A percentile compares a stretch with the other conserved stretches of the same genome.
phyloP scores from a whole-genome alignment of 2,888 invertebrate species.

The Mechanitis mazaeus region DNA sequence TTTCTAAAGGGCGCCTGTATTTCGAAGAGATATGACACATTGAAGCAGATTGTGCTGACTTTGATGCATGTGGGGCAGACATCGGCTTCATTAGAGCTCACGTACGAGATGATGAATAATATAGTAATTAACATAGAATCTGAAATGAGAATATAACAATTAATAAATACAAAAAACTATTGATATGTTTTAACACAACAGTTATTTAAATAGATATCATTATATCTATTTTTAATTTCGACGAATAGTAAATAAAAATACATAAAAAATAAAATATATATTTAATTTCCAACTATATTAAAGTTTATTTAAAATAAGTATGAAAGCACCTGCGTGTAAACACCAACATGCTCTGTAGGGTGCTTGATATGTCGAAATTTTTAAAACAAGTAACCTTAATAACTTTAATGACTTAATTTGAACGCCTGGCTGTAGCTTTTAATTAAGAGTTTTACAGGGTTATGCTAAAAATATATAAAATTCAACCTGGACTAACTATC shows the following conservation, averaged over 20 bases:
- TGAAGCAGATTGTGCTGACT: slow-evolving; percentile 50
- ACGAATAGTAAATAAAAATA: neutral
- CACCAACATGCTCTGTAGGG: neutral
- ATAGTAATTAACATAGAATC: slow-evolving; percentile 39
- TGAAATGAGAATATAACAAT: neutral
- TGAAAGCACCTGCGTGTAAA: neutral
- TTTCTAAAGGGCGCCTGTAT: slow-evolving; percentile 55
- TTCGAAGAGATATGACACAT: slow-evolving; percentile 48
- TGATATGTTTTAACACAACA: neutral
- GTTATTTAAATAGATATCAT: too few species aligned
- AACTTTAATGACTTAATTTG: slow-evolving; percentile 3
- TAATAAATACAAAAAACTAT: neutral
- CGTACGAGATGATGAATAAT: slow-evolving; percentile 36
- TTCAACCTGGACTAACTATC: neutral
- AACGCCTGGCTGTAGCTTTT: slow-evolving; percentile 2
- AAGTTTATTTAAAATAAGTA: neutral
- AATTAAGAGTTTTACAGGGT: slow-evolving; percentile 4
- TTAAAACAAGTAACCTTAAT: slow-evolving; percentile 2
- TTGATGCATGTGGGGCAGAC: slow-evolving; percentile 47
- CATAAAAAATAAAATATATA: too few species aligned
- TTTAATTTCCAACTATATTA: neutral
- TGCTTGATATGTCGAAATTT: neutral
- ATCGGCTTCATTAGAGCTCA: slow-evolving; percentile 32
- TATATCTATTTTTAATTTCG: slow-evolving; percentile 4
- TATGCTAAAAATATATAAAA: neutral